A percentile compares a stretch with the other conserved stretches of the same genome.
phyloP scores from a whole-genome alignment of 2,888 invertebrate species.

The Hetaerina titia region DNA sequence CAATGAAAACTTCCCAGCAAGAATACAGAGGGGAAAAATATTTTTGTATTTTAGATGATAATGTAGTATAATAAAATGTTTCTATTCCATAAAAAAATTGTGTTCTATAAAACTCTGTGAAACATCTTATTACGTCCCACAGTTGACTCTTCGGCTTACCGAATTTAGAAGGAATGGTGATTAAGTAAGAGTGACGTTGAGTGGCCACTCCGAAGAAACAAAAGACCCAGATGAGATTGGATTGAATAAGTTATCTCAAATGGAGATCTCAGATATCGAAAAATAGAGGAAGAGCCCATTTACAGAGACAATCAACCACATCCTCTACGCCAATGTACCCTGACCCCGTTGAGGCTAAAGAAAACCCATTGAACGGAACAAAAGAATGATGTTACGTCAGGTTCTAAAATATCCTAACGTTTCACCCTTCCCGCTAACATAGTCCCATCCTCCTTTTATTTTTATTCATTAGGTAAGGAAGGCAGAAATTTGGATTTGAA shows the following conservation, averaged over 20 bases:
- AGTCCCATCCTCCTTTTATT: neutral
- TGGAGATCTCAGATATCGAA: neutral
- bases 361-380: neutral
- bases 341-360: neutral
- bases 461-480: neutral
- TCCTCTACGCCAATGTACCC: neutral
- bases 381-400: neutral
- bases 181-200: constrained; percentile 30
- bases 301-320: neutral
- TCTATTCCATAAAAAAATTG: too few relatives aligned
- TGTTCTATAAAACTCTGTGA: too few relatives aligned
- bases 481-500: neutral
- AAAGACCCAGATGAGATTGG: neutral
- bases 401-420: neutral
- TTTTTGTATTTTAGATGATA: too few relatives aligned
- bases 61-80: too few relatives aligned
- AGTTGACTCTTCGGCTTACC: neutral
- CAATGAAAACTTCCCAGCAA: too few relatives aligned
- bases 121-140: neutral
- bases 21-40: too few relatives aligned
- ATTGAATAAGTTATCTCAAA: neutral
- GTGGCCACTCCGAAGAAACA: neutral
- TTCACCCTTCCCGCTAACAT: neutral
- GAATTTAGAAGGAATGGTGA: neutral
- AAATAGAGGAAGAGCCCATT: constrained; percentile 8